Evolutionary conservation across 2,888 invertebrate species (phyloP).

Genomic region (Rhimphoctona megacephalus): DNA sequence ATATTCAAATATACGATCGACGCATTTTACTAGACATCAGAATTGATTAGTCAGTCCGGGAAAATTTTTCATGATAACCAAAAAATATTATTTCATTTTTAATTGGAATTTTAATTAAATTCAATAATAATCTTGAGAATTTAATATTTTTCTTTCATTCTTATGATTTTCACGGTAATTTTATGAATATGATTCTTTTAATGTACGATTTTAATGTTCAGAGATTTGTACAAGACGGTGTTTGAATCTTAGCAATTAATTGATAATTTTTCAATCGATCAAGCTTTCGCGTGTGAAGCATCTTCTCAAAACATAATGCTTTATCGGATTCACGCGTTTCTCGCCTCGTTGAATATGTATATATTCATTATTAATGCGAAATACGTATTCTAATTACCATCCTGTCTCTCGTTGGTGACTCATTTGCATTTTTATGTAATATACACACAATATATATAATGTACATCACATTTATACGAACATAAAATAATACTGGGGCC

Average conservation of each 20-base stretch:
- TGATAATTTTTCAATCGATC: constrained; percentile 9
- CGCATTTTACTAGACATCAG: too few relatives aligned
- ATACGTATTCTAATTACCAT: constrained; percentile 30
- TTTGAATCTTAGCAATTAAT: neutral
- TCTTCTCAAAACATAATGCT: constrained; percentile 6
- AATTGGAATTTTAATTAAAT: neutral
- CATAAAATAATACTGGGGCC: constrained; percentile 20
- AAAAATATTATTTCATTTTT: neutral
- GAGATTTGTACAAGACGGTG: neutral
- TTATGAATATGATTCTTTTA: neutral
- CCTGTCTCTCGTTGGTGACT: constrained; percentile 32
- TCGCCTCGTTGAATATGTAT: constrained; percentile 51
- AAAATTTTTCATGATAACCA: neutral
- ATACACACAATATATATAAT: constrained; percentile 19
- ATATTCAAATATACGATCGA: too few relatives aligned
- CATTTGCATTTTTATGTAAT: constrained; percentile 54
- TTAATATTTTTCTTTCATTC: neutral
- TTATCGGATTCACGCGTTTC: constrained; percentile 19
- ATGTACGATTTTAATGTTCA: neutral
- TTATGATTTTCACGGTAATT: neutral
- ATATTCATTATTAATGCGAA: constrained; percentile 51
- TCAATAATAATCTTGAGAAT: neutral
- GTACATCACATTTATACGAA: neutral
- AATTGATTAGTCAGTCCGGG: too few relatives aligned
- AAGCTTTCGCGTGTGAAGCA: constrained; percentile 3